Evolutionary conservation across 2,113 vertebrate species (phyloP), one percentile per base, ranked within the genome.

Genomic region (Delphinapterus leucas): DNA sequence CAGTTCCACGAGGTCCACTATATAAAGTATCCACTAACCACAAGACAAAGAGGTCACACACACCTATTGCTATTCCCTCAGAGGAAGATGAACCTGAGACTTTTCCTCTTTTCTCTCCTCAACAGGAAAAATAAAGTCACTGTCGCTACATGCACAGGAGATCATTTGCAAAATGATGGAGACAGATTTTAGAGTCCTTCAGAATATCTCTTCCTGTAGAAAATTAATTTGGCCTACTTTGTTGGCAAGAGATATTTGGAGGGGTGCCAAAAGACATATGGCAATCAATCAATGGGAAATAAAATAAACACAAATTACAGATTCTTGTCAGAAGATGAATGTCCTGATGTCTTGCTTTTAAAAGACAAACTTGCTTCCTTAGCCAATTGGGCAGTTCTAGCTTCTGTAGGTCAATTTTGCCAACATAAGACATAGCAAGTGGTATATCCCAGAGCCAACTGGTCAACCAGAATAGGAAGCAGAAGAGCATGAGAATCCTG

Each of bases 211-310:
- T 98, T 98, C 95, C 97, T 98, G 93, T 84, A 98, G 95, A 97
- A 98, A 98, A 99, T 98, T 98, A 98, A 98, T 98, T 98, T 98
- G 95, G 95, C 97, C 96, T 96, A 98, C 86, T 98, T 92, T 85
- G 95, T 97, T 98, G 98, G 97, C 98, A 98, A 98, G 97, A 98
- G 97, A 98, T 97, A 84, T 96, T 98, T 98, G 98, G 98, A 97
- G 96, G 84, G 55, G 6, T 90, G 98, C 98, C 98, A 98, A 98
- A 96, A 98, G 94, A 98, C 44, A 97, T 98, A 98, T 96, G 98
- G 98, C 97, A 98, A 98, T 98, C 98, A 98, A 98, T 98, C 98
- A 98, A 97, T 49, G 93, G 95, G 97, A 98, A 98, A 98, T 97
- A 98, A 98, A 98, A 98, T 98, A 98, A 98, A 98, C 68, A 98